These are phyloP conservation scores for Pitangus sulphuratus DNA, from an alignment of 2,797 vertebrate species.

Conservation along the genomic window DNA sequence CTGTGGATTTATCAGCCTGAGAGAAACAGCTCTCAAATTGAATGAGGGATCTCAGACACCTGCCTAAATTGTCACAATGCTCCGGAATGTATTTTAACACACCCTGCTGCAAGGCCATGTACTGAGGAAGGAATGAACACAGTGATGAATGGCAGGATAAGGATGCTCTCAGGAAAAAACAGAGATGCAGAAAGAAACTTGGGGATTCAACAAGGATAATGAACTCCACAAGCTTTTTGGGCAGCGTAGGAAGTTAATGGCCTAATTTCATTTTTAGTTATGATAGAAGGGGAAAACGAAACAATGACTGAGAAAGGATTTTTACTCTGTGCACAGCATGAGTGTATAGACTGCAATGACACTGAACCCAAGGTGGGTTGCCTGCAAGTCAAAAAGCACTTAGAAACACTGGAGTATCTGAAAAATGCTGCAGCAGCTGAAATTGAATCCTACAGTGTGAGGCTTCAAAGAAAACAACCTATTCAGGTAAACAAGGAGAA, in stretches of 20 bases:
- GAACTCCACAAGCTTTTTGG: background rate
- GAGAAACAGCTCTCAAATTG: background rate
- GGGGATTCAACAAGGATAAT: background rate
- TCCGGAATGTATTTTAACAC: background rate
- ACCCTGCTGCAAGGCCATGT: background rate
- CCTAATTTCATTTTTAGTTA: background rate
- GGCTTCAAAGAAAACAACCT: constrained; percentile 6
- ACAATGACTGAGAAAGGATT: background rate
- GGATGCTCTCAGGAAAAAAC: background rate
- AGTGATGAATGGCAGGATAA: background rate
- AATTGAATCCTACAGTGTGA: background rate
- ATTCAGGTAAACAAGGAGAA: background rate
- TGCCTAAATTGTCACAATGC: background rate
- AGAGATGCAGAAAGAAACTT: background rate
- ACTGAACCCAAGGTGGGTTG: background rate
- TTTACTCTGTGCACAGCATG: background rate
- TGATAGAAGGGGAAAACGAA: background rate
- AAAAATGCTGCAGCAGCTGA: background rate
- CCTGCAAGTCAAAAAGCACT: background rate
- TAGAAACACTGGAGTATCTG: background rate
- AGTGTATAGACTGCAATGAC: background rate
- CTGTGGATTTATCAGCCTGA: background rate
- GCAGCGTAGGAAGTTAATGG: background rate
- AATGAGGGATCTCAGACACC: background rate
- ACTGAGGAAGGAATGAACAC: background rate